Base-by-base conservation (phyloP, 2,888 invertebrate genomes). In the Tillus elongatus region DNA sequence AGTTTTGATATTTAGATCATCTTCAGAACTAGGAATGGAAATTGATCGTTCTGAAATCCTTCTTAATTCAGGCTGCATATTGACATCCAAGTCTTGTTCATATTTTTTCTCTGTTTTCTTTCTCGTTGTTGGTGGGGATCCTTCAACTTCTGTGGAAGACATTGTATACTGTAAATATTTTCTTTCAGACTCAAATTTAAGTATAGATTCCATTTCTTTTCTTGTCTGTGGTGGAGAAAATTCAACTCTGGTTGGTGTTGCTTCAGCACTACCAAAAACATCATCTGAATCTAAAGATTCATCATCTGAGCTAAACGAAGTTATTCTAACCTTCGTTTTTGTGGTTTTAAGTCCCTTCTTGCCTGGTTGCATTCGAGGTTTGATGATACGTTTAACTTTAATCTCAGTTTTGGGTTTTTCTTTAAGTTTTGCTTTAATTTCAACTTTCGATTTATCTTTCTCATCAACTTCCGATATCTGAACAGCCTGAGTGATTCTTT, bases 71-170 rank as follows among this genome's bases (percentile, higher is more conserved):
- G 77, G 76, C 6, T 76, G 74, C 42, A 70, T 69, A 36, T 73
- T 69, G 3, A 73, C 75, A 54, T 81, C 81, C 2, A 80, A 64
- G 31, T 75, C 71, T 51, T 76, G 73, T 40, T 64, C 63, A 34
- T 48, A 52, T 16, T 72, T 71, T 47, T 77, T 73, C 50, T 79
- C 78, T 41, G 79, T 77, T 44, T 75, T 78, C 47, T 80, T 77
- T 3, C 82, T 68, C 45, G 80, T 80, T 48, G 80, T 80, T 1
- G 82, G 82, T 1, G 82, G 82, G 1, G 82, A 82, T 1, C 82
- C 82, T 61, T 82, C 82, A 3, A 82, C 80, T 69, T 82, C 82
- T 1, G 82, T 82, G 0, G 82, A 82, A 48, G 81, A 82, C 82
- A 82, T 82, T 1, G 67, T 66, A 39, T 67, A 67, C 36, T 67